Evolutionary conservation across 2,888 invertebrate genomes (phyloP), one percentile per base, ranked within the genome.

Genomic region (Petrophora chlorosata): DNA sequence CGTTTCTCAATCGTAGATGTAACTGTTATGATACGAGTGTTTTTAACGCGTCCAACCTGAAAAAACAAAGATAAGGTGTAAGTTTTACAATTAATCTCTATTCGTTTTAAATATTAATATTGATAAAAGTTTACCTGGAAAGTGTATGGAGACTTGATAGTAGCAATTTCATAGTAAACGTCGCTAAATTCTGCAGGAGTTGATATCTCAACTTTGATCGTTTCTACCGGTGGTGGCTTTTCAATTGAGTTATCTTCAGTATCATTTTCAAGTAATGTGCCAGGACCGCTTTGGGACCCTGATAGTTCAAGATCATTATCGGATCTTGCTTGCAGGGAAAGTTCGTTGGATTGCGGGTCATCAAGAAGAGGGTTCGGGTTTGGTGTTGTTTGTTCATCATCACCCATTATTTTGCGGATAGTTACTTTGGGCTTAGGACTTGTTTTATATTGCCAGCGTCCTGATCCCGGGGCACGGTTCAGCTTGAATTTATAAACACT

Each of bases 361-460:
- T 91, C 90, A 33, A 83, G 59, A 40, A 89, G 78, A 50, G 88
- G 82, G 53, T 87, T 85, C 16, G 82, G 63, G 53, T 84, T 82
- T 12, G 89, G 89, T 38, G 90, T 90, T 53, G 90, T 87, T 69
- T 83, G 88, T 14, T 87, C 87, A 49, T 92, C 92, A 45, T 92
- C 92, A 44, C 91, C 91, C 40, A 90, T 91, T 63, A 92, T 92
- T 73, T 95, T 95, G 40, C 95, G 91, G 60, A 97, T 96, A 36
- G 93, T 93, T 5, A 97, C 94, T 76, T 96, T 92, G 2, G 97
- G 97, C 78, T 96, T 97, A 0, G 96, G 94, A 14, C 96, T 95
- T 5, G 97, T 96, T 85, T 96, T 97, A 81, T 97, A 97, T 66
- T 96, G 96, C 97, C 97, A 97, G 61, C 97, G 93, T 40, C 97